phyloP scores from a whole-genome alignment of 2,888 invertebrate genomes.

The Pemphredon lugubris region DNA sequence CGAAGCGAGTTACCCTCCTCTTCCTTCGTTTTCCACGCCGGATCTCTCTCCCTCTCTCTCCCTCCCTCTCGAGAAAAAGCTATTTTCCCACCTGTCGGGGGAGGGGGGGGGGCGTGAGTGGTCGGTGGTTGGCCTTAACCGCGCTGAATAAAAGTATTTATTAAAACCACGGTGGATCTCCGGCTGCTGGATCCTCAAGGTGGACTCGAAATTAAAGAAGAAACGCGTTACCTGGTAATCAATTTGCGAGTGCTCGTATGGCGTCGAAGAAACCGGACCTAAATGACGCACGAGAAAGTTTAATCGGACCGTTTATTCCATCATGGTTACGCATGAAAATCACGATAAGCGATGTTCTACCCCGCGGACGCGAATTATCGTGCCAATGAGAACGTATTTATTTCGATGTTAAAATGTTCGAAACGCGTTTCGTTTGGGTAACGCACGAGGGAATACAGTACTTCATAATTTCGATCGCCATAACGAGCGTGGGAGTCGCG shows the following conservation, averaged over 20 bases:
- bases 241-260: constrained; percentile 1
- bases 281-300: constrained; percentile 31
- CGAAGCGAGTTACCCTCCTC: background rate
- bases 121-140: constrained; percentile 44
- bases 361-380: too few species aligned
- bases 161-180: constrained; percentile 20
- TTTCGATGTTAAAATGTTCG: too few species aligned
- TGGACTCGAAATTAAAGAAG: constrained; percentile 56
- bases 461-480: too few species aligned
- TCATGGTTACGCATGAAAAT: too few species aligned
- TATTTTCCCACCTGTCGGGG: background rate
- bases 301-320: constrained; percentile 6
- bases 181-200: constrained; percentile 45
- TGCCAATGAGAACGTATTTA: too few species aligned
- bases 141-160: constrained; percentile 34
- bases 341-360: too few species aligned
- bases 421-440: too few species aligned
- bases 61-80: background rate
- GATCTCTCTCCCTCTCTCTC: too few species aligned
- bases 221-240: constrained; percentile 7
- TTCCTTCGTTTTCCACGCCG: background rate
- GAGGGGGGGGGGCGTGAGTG: constrained; percentile 8
- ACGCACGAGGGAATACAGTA: too few species aligned
- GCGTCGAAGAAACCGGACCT: constrained; percentile 37
- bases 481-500: too few species aligned